Conservation (phyloP, 2,113 vertebrate species). For the Geothlypis trichas region DNA sequence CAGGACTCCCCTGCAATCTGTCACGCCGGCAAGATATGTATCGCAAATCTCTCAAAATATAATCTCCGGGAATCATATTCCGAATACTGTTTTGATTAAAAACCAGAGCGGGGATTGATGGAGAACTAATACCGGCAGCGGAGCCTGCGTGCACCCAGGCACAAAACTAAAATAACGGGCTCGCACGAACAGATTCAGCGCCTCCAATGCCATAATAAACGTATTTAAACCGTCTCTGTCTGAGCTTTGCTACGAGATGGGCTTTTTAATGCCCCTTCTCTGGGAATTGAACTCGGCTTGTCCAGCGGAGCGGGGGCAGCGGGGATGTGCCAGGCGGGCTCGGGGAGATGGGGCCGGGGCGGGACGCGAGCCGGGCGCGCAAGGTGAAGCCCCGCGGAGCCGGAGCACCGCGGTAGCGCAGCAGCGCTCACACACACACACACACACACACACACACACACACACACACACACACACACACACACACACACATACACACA, state of each 20-base stretch:
- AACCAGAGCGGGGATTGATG: conserved; percentile 62
- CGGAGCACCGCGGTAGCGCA: too few species aligned
- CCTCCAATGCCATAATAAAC: background rate
- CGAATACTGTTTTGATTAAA: conserved; percentile 89
- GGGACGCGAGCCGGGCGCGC: background rate
- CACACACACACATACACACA: too few species aligned
- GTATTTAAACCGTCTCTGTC: background rate
- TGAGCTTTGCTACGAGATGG: background rate
- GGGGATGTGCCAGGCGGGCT: background rate
- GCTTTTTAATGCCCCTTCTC: background rate
- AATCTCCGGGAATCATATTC: conserved; percentile 86
- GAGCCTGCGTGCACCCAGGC: background rate
- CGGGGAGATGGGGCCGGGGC: background rate
- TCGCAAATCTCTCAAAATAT: conserved; percentile 82
- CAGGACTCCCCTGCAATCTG: conserved; percentile 74
- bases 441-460: background rate
- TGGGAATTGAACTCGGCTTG: rapidly evolving
- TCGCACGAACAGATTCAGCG: background rate
- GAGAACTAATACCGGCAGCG: conserved; percentile 46
- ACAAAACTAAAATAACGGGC: background rate
- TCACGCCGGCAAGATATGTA: conserved; percentile 72
- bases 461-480: background rate
- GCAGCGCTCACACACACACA: background rate
- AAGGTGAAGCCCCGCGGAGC: background rate
- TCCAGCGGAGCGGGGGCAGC: background rate